Conservation (phyloP, 2,113 vertebrate genomes). For the Lampris incognitus region DNA sequence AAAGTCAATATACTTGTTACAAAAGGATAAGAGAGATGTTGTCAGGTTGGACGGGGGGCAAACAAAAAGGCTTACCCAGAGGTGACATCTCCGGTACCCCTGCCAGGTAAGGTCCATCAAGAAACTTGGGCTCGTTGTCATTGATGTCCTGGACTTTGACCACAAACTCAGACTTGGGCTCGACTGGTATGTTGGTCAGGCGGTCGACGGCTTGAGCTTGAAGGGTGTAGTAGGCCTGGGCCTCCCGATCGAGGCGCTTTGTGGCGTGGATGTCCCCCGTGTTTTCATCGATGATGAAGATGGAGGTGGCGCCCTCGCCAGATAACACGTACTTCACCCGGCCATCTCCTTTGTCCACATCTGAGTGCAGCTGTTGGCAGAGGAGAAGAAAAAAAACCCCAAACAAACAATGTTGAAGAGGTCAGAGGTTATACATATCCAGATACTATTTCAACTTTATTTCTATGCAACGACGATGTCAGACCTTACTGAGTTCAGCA, state of each 20-base stretch:
- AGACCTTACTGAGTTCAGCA: too few species aligned
- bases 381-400: conserved; percentile 15
- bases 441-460: too few species aligned
- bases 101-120: conserved; percentile 92
- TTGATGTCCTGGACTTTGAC: conserved; percentile 99
- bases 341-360: conserved; percentile 95
- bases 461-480: too few species aligned
- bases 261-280: conserved; percentile 97
- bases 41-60: background rate
- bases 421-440: background rate
- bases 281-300: conserved; percentile 98
- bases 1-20: too few species aligned
- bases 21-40: background rate
- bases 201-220: conserved; percentile 92
- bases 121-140: conserved; percentile 96
- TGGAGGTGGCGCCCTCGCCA: conserved; percentile 94
- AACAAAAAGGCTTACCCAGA: conserved; percentile 85
- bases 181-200: conserved; percentile 89
- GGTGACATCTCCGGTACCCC: conserved; percentile 97
- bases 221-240: conserved; percentile 95
- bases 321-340: conserved; percentile 96
- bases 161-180: conserved; percentile 93
- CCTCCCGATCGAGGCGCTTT: conserved; percentile 94
- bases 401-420: background rate
- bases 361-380: conserved; percentile 93